phyloP scores from a whole-genome alignment of 2,113 vertebrate species.

The Poeciliopsis retropinna region DNA sequence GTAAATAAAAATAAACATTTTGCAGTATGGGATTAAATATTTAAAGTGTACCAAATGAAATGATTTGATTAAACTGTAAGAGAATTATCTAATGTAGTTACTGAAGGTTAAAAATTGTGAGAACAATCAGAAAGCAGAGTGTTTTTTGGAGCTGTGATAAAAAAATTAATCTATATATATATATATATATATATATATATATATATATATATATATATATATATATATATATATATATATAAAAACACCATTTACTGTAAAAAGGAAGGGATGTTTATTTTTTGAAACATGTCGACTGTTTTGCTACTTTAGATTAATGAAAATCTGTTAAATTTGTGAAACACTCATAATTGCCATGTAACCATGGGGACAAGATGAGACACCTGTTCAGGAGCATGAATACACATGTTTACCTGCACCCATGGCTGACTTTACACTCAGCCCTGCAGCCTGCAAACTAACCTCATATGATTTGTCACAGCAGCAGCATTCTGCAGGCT shows the following conservation, averaged over 20 bases:
- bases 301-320: not conserved
- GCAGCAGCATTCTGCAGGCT: not conserved
- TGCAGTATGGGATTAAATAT: not conserved
- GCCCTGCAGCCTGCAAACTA: not conserved
- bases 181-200: too few species aligned
- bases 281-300: not conserved
- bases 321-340: not conserved
- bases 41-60: not conserved
- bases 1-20: too few species aligned
- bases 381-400: not conserved
- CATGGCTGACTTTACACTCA: not conserved
- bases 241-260: not conserved
- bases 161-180: not conserved
- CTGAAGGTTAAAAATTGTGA: not conserved
- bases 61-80: not conserved
- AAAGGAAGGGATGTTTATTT: not conserved
- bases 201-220: too few species aligned
- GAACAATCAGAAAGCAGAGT: not conserved
- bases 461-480: not conserved
- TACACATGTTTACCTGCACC: not conserved
- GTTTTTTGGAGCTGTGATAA: not conserved
- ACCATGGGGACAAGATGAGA: not conserved
- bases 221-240: too few species aligned
- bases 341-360: not conserved
- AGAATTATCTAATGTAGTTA: not conserved